A percentile compares a stretch with the other conserved stretches of the same genome.
These are phyloP conservation scores for Podiceps cristatus DNA, from an alignment of 2,113 vertebrate genomes.

Conservation along the genomic window DNA sequence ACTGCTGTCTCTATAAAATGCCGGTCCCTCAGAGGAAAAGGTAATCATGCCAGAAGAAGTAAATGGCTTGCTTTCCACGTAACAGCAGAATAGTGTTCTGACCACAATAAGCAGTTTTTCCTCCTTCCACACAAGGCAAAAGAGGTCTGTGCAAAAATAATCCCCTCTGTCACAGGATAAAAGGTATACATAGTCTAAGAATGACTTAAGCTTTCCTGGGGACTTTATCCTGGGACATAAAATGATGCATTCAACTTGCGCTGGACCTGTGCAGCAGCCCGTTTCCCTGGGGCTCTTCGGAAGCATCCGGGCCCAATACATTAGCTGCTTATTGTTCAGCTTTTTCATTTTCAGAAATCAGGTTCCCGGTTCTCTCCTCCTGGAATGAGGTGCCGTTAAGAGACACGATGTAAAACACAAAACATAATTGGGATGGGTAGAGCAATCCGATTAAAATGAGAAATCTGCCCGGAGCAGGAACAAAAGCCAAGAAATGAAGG, in stretches of 20 bases:
- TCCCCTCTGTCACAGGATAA: neutral
- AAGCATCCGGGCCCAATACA: neutral
- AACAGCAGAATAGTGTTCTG: neutral
- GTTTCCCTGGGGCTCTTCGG: neutral
- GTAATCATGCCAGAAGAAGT: neutral
- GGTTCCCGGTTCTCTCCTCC: neutral
- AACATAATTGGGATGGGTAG: neutral
- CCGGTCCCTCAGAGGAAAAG: neutral
- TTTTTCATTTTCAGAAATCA: constrained; percentile 14
- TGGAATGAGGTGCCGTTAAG: neutral
- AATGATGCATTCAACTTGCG: neutral
- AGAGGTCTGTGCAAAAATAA: neutral
- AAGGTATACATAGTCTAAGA: neutral
- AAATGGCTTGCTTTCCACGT: neutral
- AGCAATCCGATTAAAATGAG: constrained; percentile 4
- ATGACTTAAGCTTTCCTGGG: neutral
- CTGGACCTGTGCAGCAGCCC: neutral
- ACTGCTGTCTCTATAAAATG: neutral
- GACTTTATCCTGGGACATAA: neutral
- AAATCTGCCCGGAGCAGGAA: neutral
- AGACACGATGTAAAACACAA: neutral
- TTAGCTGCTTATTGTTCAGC: neutral
- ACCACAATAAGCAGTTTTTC: neutral
- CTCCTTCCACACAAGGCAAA: neutral
- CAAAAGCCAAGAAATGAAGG: neutral